Evolutionary conservation across 2,113 vertebrate genomes (phyloP), one percentile per base, ranked within the genome.

Genomic region (Antigone vipio): DNA sequence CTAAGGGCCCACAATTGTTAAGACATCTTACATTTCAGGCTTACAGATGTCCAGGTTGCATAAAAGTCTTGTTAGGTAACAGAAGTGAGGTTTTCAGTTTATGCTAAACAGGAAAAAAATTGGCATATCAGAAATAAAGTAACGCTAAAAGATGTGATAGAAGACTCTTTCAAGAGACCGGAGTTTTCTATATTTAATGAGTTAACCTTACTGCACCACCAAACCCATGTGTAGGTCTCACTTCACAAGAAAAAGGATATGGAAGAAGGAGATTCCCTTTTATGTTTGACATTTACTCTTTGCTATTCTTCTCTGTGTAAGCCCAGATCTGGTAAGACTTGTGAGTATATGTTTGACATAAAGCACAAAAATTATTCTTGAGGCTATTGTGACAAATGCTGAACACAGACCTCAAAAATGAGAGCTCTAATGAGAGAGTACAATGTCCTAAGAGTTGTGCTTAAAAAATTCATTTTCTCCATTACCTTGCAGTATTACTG

Each of bases 371-470:
- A n/a, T 35, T 73, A 40, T 77, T 78, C 11, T 38, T 59, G 12
- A 19, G 52, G 15, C 32, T 55, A 29, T 24, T 60, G 21, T 1
- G 4, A 29, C 11, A 45, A 56, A 66, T 35, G 21, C 5, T 86
- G 34, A 90, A 66, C 19, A 47, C 1, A 83, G 9, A 72, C 45
- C 64, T 79, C 23, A 66, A 52, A 81, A 82, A 17, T 53, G n/a
- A 83, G 56, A 72, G 26, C 18, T 76, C 11, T 56, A 62, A 72
- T 68, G 30, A 60, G 27, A 64, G 9, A 58, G 5, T 12, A 40
- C 5, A 27, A 40, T 38, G 13, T 30, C 62, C 3, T 42, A 35
- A 38, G 53, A 40, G 20, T 38, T 0, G 0, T 29, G 9, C 80
- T 80, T 50, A 74, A 88, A 88, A 87, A 35, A 49, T 8, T 34